Conservation (phyloP, 1,140 invertebrate species). For the Streblospio benedicti region DNA sequence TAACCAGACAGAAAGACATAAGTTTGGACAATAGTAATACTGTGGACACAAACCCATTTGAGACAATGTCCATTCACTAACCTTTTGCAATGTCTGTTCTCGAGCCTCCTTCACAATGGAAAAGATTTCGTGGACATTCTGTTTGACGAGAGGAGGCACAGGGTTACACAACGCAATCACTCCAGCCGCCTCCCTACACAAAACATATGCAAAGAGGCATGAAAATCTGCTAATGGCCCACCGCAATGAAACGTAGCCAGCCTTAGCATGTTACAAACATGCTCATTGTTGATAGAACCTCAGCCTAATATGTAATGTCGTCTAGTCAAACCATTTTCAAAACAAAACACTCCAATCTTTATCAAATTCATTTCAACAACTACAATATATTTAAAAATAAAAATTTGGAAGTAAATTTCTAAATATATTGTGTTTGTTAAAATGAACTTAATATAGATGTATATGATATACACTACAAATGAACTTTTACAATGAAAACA, state of each 20-base stretch:
- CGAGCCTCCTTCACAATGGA: constrained; percentile 63
- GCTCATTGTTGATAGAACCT: neutral
- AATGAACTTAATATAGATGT: neutral
- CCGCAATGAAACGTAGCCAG: neutral
- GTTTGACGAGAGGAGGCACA: constrained; percentile 74
- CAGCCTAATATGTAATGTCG: neutral
- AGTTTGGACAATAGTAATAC: neutral
- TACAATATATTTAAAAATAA: neutral
- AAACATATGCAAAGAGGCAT: neutral
- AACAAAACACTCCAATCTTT: neutral
- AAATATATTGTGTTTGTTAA: too few relatives aligned
- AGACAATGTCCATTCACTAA: constrained; percentile 28
- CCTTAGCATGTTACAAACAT: neutral
- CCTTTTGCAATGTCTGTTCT: constrained; percentile 62
- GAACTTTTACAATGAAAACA: neutral
- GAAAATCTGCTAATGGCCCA: neutral
- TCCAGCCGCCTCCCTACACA: constrained; percentile 73
- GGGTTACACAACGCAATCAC: constrained; percentile 89
- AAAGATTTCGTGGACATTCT: constrained; percentile 60
- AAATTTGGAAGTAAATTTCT: neutral
- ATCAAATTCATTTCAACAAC: neutral
- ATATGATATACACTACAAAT: neutral
- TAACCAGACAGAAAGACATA: neutral
- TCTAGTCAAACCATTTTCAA: neutral
- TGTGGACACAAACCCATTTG: neutral